A percentile compares a stretch with the other conserved stretches of the same genome.
phyloP scores from a whole-genome alignment of 2,888 invertebrate genomes.

The Nemotelus nigrinus region DNA sequence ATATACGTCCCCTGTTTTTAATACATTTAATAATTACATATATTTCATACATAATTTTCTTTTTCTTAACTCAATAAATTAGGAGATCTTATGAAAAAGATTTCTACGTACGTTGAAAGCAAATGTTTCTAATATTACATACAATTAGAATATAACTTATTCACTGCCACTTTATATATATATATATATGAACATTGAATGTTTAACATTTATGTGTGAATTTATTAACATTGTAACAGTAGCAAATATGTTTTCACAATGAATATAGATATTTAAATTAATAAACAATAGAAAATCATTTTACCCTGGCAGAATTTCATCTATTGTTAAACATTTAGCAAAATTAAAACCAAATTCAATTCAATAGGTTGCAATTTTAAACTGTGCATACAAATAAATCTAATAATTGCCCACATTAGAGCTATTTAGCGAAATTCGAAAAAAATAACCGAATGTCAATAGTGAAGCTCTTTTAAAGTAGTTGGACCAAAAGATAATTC shows the following conservation, averaged over 20 bases:
- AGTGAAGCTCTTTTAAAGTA: slow-evolving; percentile 25
- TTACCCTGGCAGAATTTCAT: slow-evolving; percentile 16
- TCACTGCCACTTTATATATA: not conserved
- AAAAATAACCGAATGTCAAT: not conserved
- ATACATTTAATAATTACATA: too few relatives aligned
- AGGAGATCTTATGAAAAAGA: too few relatives aligned
- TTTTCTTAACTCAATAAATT: too few relatives aligned
- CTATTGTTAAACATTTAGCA: slow-evolving; percentile 10
- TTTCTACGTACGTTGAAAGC: too few relatives aligned
- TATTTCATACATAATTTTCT: too few relatives aligned
- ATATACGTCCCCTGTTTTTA: too few relatives aligned
- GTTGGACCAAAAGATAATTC: slow-evolving; percentile 36
- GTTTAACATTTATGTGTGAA: not conserved
- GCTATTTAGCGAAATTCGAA: not conserved
- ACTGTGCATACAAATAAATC: not conserved
- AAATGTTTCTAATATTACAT: too few relatives aligned
- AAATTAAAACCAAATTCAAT: not conserved
- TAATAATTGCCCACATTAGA: not conserved
- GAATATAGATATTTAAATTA: too few relatives aligned
- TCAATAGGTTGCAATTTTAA: slow-evolving; percentile 1
- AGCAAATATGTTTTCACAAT: too few relatives aligned
- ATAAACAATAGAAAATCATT: not conserved
- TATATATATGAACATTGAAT: not conserved
- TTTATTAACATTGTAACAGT: too few relatives aligned
- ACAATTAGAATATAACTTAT: not conserved